Evolutionary conservation across 2,113 vertebrate species (phyloP).

Genomic region (Glaucomys volans): DNA sequence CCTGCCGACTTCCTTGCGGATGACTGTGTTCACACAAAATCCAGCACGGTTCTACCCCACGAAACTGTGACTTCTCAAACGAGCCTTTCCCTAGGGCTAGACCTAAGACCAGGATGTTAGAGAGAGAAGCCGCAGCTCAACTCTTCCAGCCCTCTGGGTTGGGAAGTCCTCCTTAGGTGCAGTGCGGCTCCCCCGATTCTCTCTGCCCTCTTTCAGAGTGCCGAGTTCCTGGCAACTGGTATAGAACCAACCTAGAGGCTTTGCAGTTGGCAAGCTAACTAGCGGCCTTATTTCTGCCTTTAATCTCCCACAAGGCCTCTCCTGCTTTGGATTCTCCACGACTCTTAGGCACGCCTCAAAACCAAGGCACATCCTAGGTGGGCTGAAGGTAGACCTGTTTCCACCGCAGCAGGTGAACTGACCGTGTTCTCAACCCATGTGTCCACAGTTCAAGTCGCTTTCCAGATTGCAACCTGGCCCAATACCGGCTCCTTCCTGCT

Average conservation of each 20-base stretch:
- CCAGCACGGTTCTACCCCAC: constrained; percentile 72
- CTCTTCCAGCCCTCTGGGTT: not conserved
- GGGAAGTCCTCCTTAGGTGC: constrained; percentile 64
- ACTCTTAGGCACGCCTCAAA: constrained; percentile 64
- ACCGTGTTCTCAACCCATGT: constrained; percentile 69
- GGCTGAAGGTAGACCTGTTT: constrained; percentile 76
- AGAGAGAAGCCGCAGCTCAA: constrained; percentile 57
- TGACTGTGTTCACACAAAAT: constrained; percentile 58
- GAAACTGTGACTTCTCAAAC: constrained; percentile 76
- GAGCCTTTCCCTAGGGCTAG: constrained; percentile 73
- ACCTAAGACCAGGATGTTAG: constrained; percentile 51
- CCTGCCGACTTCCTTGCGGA: constrained; percentile 34
- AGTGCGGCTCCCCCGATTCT: not conserved
- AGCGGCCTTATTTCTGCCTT: constrained; percentile 79
- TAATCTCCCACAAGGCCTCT: constrained; percentile 77
- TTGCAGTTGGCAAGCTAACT: constrained; percentile 78
- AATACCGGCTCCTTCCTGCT: constrained; percentile 82
- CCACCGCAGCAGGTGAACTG: constrained; percentile 72
- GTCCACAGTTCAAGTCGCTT: constrained; percentile 79
- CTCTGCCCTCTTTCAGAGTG: constrained; percentile 69
- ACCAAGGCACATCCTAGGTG: constrained; percentile 81
- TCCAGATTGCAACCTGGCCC: constrained; percentile 81
- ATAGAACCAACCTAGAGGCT: constrained; percentile 78
- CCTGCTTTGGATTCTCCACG: constrained; percentile 79
- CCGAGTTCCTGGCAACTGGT: constrained; percentile 55